Percentiles rank a stretch among this genome's conserved stretches.
phyloP scores from a whole-genome alignment of 2,113 vertebrate genomes.

The Hemiprocne comata region DNA sequence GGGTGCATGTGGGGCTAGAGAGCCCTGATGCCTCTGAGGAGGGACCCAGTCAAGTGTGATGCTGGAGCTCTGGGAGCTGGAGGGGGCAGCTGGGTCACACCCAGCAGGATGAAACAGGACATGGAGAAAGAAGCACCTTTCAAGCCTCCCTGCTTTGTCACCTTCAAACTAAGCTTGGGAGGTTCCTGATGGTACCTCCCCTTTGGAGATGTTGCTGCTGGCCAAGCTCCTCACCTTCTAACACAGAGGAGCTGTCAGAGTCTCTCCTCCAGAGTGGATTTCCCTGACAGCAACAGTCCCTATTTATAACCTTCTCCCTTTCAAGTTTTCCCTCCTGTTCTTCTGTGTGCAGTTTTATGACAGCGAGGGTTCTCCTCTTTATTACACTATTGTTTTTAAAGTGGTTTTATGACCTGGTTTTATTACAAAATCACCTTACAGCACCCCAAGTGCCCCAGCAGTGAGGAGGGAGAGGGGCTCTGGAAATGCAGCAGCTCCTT shows the following conservation, averaged over 20 bases:
- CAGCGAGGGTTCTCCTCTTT: conserved; percentile 22
- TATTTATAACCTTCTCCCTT: conserved; percentile 8
- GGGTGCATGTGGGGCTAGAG: neutral
- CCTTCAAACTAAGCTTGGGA: neutral
- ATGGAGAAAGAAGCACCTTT: neutral
- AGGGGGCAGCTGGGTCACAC: neutral
- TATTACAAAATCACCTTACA: conserved; percentile 9
- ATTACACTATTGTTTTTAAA: conserved; percentile 57
- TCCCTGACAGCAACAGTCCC: neutral
- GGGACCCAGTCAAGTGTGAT: fast-evolving
- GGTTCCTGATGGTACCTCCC: neutral
- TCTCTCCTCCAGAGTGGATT: neutral
- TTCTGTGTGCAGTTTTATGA: neutral
- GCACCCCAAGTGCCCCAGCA: conserved; percentile 7
- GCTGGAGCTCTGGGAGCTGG: neutral
- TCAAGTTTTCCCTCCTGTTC: neutral
- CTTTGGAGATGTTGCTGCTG: neutral
- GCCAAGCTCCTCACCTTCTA: neutral
- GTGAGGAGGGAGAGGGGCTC: neutral
- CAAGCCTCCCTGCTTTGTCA: neutral
- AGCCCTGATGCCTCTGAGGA: neutral
- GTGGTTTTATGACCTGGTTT: conserved; percentile 67
- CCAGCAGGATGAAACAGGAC: neutral
- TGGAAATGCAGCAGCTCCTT: neutral
- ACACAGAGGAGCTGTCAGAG: neutral